Base-by-base conservation (phyloP, 2,113 vertebrate genomes). In the Puntigrus tetrazona region DNA sequence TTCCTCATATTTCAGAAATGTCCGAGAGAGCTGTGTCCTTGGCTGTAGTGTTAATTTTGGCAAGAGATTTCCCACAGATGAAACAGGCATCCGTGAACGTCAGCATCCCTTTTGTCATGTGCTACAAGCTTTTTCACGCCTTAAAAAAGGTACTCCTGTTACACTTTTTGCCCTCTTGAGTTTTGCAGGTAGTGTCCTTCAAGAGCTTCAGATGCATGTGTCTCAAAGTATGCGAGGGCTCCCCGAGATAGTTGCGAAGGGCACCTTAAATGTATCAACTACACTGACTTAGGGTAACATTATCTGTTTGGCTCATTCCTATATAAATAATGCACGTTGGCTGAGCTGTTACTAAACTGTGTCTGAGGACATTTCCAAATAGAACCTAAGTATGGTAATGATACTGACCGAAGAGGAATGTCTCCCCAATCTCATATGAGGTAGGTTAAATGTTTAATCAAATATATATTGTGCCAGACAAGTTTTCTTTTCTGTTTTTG, bases 291-390 rank as follows among this genome's bases (percentile, higher is more conserved):
- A 81, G 91, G 92, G 97, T 97, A 97, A 97, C 93, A 88, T 88
- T 95, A 97, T 94, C 95, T 90, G 89, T 87, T 16, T 86, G 92
- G 93, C 92, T 96, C 72, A 73, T 86, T 87, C 90, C 59, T 61
- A 61, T 93, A 96, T 97, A 87, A 97, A 97, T 97, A 95, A 97
- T 97, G 96, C 90, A 97, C 81, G 88, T 83, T 84, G 94, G 90
- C 93, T 92, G 93, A 91, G 92, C 94, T 91, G 89, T 93, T 93
- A 92, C 92, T 87, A 94, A 95, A 94, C 94, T 94, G 94, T 94
- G 93, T 92, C 92, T 92, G 91, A 83, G 89, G 94, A 94, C 91
- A 88, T 93, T 94, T 94, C 92, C 90, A 88, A 90, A 89, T 89
- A 88, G 91, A 85, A 89, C 90, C 87, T 87, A 92, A 90, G 91